Base-by-base conservation (phyloP, 2,113 vertebrate species). In the Opisthocomus hoazin region DNA sequence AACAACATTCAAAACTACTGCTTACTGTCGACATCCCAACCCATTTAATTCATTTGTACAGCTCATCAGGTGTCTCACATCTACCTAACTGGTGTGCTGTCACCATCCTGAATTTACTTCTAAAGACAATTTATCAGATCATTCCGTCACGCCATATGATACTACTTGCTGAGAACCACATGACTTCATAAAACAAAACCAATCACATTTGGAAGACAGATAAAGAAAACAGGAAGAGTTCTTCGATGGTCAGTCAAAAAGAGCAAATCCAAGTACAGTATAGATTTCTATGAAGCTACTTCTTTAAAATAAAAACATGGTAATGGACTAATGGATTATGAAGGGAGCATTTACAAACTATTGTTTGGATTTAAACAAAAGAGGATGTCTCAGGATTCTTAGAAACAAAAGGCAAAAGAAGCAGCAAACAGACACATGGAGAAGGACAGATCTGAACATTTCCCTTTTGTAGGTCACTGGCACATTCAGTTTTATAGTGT, bases 221-320 rank as follows among this genome's bases (percentile, higher is more conserved):
- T 87, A 96, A 98, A 98, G 96, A 97, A 97, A 98, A 94, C 53
- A 97, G 84, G 97, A 96, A 97, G 97, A 96, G 86, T 96, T 97
- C 97, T 97, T 97, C 87, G 0, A 83, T 97, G 97, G 97, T 98
- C 98, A 98, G 97, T 96, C 83, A 97, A 93, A 97, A 96, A n/a
- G 36, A 54, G 54, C 24, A 93, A 95, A 91, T 78, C 68, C 64
- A 85, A 87, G 39, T 36, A 76, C 34, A 79, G 36, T 12, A 87
- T 9, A 91, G 77, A 87, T 39, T 84, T 50, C 56, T 84, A 37
- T 37, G 45, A 85, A 82, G 57, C 37, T 73, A 76, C 21, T 76
- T 87, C n/a, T 87, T 51, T 34, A 69, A 84, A 80, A 86, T 16
- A 61, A 94, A 84, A 90, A 65, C 23, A 19, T 43, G 77, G 41